Evolutionary conservation across 1,140 invertebrate species (phyloP), one percentile per base, ranked within the genome.

Genomic region (Scaptodrosophila lebanonensis): DNA sequence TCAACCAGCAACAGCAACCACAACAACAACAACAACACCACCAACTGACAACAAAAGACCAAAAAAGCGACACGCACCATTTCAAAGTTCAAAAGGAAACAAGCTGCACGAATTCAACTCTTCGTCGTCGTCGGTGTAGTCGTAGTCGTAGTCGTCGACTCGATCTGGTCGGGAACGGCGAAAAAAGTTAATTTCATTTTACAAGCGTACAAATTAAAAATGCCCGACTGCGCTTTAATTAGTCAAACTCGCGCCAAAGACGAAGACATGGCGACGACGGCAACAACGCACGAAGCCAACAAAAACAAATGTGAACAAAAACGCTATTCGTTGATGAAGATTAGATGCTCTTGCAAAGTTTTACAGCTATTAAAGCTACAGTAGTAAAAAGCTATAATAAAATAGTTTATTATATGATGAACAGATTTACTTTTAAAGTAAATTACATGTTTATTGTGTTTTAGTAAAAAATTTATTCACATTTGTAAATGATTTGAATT

Each of bases 201-300:
- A 82, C 75, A 82, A 82, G 75, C 75, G 75, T 82, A 82, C 75
- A 82, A 82, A 82, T 82, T 82, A 82, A 82, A 82, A 82, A 82
- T 75, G 73, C 75, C 73, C 75, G 75, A 79, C 75, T 82, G 76
- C 65, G 75, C 75, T 82, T 82, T 82, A 82, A 82, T 82, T 82
- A 82, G 75, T 82, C 75, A 82, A 82, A 82, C 75, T 82, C 75
- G 75, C 75, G 75, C 75, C 75, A 82, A 82, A 83, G 75, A 27
- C 45, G 47, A 64, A 61, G 32, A 38, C 53, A 9, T 52, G 56
- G 56, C 65, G 52, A 77, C n/a, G n/a, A n/a, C n/a, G n/a, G n/a
- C n/a, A n/a, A n/a, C n/a, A n/a, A n/a, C 72, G 72, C 73, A 77
- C 73, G 73, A 77, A 77, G 53, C 58, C 39, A 66, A 47, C 30